These are phyloP conservation scores for Bruchidius siliquastri DNA, from an alignment of 2,888 invertebrate species.

Conservation along the genomic window DNA sequence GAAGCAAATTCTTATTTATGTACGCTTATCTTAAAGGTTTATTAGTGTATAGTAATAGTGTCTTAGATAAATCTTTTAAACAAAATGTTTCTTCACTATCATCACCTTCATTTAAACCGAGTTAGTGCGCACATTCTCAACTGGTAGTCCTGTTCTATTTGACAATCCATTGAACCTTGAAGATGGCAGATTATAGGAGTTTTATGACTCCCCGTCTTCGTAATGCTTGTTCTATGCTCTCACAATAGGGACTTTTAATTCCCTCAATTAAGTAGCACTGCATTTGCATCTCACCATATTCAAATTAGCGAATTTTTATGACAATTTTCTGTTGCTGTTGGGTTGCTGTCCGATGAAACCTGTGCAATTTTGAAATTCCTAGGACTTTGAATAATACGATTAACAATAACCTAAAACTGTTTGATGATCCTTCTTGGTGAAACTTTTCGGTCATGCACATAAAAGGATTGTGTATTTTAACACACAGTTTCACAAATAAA, in stretches of 20 bases:
- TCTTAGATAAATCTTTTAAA: too few relatives aligned
- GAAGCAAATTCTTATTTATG: background rate
- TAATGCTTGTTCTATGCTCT: background rate
- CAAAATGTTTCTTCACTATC: too few relatives aligned
- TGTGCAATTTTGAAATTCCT: background rate
- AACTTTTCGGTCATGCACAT: too few relatives aligned
- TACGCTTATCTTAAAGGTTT: too few relatives aligned
- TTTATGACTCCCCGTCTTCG: too few relatives aligned
- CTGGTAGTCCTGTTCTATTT: background rate
- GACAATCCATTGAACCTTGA: background rate
- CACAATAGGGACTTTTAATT: background rate
- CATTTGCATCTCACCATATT: background rate
- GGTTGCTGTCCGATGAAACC: background rate
- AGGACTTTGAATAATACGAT: background rate
- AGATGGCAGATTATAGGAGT: background rate
- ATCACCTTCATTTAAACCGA: too few relatives aligned
- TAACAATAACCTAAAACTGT: too few relatives aligned
- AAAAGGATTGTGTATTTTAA: too few relatives aligned
- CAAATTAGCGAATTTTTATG: background rate
- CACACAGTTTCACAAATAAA: too few relatives aligned
- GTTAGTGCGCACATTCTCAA: background rate
- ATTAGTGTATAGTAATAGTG: too few relatives aligned
- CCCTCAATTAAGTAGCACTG: background rate
- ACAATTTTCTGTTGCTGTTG: background rate
- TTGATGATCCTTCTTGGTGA: too few relatives aligned